Evolutionary conservation across 2,888 invertebrate genomes (phyloP).

Genomic region (Aphodius granarius): DNA sequence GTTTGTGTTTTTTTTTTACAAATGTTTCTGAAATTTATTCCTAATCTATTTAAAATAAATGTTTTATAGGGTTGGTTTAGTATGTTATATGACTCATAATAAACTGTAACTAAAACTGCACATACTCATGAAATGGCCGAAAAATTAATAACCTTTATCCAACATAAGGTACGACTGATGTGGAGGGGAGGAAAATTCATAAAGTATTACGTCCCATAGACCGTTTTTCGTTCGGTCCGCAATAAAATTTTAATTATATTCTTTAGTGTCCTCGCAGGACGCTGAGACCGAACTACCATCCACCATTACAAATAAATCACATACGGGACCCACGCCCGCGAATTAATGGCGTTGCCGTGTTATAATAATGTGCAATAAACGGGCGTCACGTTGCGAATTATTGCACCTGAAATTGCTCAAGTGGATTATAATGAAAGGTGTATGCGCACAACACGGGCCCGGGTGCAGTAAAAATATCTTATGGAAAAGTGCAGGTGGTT

Average conservation of each 20-base stretch:
- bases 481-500: not conserved
- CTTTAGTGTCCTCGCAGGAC: not conserved
- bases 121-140: no score
- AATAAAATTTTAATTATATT: not conserved
- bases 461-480: not conserved
- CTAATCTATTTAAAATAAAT: no score
- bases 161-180: not conserved
- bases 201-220: not conserved
- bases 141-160: not conserved
- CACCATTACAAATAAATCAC: not conserved
- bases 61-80: no score
- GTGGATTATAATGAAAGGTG: not conserved
- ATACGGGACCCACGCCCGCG: not conserved
- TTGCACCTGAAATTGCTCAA: not conserved
- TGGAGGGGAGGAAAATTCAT: not conserved
- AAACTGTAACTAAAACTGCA: no score
- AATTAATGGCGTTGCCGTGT: not conserved
- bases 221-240: not conserved
- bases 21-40: no score
- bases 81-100: no score
- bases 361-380: not conserved
- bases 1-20: no score
- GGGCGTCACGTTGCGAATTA: not conserved
- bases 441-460: not conserved
- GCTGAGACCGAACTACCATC: not conserved